Conservation (phyloP, 1,140 invertebrate genomes). For the Acromyrmex charruanus region DNA sequence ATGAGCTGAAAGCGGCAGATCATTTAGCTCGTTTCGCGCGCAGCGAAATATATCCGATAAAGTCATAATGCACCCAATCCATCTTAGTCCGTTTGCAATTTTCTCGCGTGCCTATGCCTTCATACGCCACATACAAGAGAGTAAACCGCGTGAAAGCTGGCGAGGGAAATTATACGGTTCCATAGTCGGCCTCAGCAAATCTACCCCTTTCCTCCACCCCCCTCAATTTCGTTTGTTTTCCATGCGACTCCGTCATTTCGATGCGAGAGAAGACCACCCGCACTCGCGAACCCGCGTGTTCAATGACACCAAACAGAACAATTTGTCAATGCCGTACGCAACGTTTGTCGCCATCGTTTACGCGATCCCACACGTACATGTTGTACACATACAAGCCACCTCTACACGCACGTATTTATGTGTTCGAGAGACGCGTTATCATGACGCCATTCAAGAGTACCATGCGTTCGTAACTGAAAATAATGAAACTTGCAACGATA, state of each 20-base stretch:
- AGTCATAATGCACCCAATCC: slow-evolving; percentile 49
- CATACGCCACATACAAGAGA: slow-evolving; percentile 29
- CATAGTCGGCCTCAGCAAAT: slow-evolving; percentile 8
- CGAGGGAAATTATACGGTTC: slow-evolving; percentile 44
- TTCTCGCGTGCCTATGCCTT: slow-evolving; percentile 59
- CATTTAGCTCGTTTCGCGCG: slow-evolving; percentile 43
- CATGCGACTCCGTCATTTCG: slow-evolving; percentile 32
- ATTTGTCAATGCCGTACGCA: slow-evolving; percentile 58
- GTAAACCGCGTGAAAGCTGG: slow-evolving; percentile 42
- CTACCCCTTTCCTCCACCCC: not conserved
- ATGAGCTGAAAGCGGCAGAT: slow-evolving; percentile 27
- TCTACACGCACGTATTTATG: not conserved
- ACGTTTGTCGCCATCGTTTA: slow-evolving; percentile 55
- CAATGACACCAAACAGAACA: slow-evolving; percentile 53
- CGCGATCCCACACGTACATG: not conserved
- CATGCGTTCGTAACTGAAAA: slow-evolving; percentile 32
- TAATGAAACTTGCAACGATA: slow-evolving; percentile 32
- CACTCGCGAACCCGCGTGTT: not conserved
- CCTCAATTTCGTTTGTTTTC: not conserved
- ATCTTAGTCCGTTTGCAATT: slow-evolving; percentile 63
- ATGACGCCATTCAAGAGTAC: not conserved
- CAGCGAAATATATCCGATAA: slow-evolving; percentile 44
- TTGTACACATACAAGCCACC: not conserved
- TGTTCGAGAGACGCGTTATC: slow-evolving; percentile 7
- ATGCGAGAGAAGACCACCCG: not conserved